A percentile compares a stretch with the other conserved stretches of the same genome.
phyloP scores from a whole-genome alignment of 2,888 invertebrate genomes.

The Drosophila nr. perissopoda region DNA sequence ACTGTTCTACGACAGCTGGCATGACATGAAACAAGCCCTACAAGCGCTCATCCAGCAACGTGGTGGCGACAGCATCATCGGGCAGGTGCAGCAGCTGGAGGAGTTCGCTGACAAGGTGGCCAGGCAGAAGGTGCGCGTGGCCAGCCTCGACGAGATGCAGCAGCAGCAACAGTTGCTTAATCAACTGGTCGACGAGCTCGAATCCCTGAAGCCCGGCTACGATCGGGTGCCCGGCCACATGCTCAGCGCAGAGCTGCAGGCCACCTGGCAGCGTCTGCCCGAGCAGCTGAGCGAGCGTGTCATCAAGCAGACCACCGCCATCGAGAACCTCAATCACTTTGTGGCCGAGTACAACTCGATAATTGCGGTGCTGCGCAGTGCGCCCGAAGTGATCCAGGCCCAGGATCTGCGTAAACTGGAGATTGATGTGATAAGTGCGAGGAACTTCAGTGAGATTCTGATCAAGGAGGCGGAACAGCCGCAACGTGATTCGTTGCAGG shows the following conservation, averaged over 20 bases:
- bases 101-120: conserved; percentile 70
- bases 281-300: conserved; percentile 82
- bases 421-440: conserved; percentile 84
- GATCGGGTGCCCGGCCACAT: conserved; percentile 65
- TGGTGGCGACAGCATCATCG: conserved; percentile 84
- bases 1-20: conserved; percentile 84
- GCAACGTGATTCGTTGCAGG: conserved; percentile 75
- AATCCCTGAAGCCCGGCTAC: conserved; percentile 69
- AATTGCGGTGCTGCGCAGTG: conserved; percentile 71
- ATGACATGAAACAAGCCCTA: conserved; percentile 84
- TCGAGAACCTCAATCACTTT: conserved; percentile 84
- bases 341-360: conserved; percentile 83
- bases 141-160: conserved; percentile 80
- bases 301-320: conserved; percentile 84
- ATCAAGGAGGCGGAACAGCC: conserved; percentile 81
- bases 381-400: conserved; percentile 51
- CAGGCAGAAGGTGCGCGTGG: conserved; percentile 74
- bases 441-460: conserved; percentile 84
- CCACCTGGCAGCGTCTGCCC: conserved; percentile 82
- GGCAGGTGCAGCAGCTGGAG: conserved; percentile 71
- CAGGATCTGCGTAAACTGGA: conserved; percentile 84
- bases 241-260: conserved; percentile 72
- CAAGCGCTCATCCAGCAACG: conserved; percentile 84
- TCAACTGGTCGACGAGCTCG: conserved; percentile 76
- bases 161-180: conserved; percentile 80